Evolutionary conservation across 2,797 vertebrate genomes (phyloP).

Genomic region (Ambastaia sidthimunki): DNA sequence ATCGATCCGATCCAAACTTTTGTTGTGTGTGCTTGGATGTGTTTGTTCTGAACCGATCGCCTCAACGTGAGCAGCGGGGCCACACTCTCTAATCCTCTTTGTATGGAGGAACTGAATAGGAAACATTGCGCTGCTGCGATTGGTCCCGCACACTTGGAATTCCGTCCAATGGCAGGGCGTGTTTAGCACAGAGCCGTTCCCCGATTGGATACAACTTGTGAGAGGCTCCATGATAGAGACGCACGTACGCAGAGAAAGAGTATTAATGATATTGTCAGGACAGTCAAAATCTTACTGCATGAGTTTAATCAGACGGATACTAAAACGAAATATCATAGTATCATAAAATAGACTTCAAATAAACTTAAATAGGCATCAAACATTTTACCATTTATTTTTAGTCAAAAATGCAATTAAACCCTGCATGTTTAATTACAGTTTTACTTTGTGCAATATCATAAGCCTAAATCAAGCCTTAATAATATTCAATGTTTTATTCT

Average conservation of each 20-base stretch:
- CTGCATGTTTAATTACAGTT: too few species aligned
- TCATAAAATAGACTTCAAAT: too few species aligned
- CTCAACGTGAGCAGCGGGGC: slow-evolving; percentile 33
- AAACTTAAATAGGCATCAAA: too few species aligned
- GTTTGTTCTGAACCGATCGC: slow-evolving; percentile 35
- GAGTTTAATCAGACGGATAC: not conserved
- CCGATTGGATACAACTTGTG: slow-evolving; percentile 58
- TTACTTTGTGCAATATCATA: too few species aligned
- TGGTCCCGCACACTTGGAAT: slow-evolving; percentile 54
- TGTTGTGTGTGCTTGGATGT: slow-evolving; percentile 20
- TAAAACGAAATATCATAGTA: too few species aligned
- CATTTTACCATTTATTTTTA: too few species aligned
- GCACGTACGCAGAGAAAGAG: slow-evolving; percentile 41
- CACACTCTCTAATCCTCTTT: slow-evolving; percentile 64
- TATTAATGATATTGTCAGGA: not conserved
- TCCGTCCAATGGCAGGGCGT: slow-evolving; percentile 58
- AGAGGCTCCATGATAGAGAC: slow-evolving; percentile 27
- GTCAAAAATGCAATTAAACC: too few species aligned
- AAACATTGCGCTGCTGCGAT: slow-evolving; percentile 53
- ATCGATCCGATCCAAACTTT: slow-evolving; percentile 54
- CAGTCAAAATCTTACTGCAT: not conserved
- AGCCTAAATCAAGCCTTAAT: too few species aligned
- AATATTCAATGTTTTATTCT: too few species aligned
- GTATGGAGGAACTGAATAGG: slow-evolving; percentile 63
- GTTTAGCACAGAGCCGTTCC: slow-evolving; percentile 12